Evolutionary conservation across 2,113 vertebrate genomes (phyloP).

Genomic region (Cairina moschata): DNA sequence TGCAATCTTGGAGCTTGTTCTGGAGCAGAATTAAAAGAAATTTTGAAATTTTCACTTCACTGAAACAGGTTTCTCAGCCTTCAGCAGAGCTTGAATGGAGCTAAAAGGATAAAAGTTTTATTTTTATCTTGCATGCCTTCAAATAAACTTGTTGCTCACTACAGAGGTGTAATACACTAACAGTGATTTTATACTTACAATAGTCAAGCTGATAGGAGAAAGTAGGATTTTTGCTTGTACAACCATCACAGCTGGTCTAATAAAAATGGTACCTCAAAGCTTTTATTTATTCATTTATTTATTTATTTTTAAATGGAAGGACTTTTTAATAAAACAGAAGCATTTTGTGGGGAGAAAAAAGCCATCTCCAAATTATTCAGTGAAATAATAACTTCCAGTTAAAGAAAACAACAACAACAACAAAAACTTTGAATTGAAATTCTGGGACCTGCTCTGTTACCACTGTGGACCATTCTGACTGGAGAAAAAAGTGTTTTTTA

Average conservation of each 20-base stretch:
- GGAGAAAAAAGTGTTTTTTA: background rate
- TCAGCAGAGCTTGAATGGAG: background rate
- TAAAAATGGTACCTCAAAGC: background rate
- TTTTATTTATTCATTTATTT: background rate
- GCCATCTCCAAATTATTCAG: accelerated
- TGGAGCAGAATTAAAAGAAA: background rate
- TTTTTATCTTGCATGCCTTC: background rate
- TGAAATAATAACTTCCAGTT: background rate
- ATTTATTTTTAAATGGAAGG: background rate
- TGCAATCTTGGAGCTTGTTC: background rate
- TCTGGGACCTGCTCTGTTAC: background rate
- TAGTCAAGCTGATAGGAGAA: background rate
- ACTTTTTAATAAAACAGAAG: background rate
- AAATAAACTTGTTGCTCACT: background rate
- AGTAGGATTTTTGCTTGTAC: background rate
- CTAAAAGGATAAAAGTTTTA: background rate
- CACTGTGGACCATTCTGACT: background rate
- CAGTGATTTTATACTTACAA: background rate
- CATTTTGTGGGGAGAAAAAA: background rate
- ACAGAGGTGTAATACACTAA: background rate
- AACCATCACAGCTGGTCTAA: background rate
- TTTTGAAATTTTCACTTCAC: background rate
- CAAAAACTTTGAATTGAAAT: background rate
- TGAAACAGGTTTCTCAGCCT: background rate
- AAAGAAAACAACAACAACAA: background rate